These are phyloP conservation scores for Microcebus ravelobensis DNA, from an alignment of 2,113 vertebrate genomes.

Conservation along the genomic window DNA sequence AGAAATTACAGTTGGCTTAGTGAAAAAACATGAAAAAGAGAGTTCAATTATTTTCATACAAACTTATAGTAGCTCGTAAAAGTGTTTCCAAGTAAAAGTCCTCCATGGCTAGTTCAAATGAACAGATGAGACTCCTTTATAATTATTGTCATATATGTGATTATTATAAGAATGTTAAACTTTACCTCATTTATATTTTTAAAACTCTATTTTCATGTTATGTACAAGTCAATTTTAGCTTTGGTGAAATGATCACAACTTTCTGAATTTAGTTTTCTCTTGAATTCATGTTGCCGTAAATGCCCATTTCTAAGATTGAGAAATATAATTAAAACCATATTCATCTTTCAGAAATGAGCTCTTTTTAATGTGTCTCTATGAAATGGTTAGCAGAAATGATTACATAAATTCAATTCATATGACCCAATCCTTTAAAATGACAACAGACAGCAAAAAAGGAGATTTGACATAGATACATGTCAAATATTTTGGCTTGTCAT, in stretches of 20 bases:
- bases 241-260: not conserved
- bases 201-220: constrained; percentile 17
- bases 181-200: not conserved
- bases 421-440: not conserved
- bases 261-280: constrained; percentile 49
- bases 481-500: constrained; percentile 30
- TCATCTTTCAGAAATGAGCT: constrained; percentile 12
- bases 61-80: not conserved
- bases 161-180: not conserved
- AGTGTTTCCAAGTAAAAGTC: not conserved
- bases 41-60: not conserved
- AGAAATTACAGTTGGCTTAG: not conserved
- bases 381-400: not conserved
- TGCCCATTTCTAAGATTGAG: not conserved
- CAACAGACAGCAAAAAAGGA: not conserved
- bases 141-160: not conserved
- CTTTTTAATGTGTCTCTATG: not conserved
- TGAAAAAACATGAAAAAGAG: not conserved
- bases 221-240: constrained; percentile 3
- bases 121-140: not conserved
- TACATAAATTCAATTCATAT: not conserved
- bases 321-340: constrained; percentile 21
- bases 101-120: not conserved
- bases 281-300: not conserved
- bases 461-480: not conserved